These are phyloP conservation scores for Passer montanus DNA, from an alignment of 2,113 vertebrate genomes.

Conservation along the genomic window DNA sequence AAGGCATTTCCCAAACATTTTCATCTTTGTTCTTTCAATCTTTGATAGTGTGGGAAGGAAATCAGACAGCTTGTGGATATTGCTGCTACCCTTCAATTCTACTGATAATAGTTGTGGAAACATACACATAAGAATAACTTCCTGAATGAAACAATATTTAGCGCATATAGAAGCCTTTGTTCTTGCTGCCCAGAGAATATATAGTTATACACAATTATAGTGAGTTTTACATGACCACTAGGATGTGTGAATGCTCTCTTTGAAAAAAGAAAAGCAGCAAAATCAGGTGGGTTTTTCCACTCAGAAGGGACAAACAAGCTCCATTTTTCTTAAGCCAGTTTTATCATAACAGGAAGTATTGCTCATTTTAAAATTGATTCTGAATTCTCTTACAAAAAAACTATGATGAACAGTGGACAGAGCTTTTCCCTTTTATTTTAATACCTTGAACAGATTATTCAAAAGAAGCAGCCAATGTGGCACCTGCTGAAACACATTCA, in stretches of 20 bases:
- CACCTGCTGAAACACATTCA: neutral
- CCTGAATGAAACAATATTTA: constrained; percentile 78
- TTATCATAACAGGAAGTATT: constrained; percentile 57
- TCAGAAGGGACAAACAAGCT: neutral
- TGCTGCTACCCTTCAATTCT: constrained; percentile 69
- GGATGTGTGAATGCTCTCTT: neutral
- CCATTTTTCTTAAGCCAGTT: constrained; percentile 16
- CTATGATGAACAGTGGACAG: neutral
- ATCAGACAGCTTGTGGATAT: constrained; percentile 77
- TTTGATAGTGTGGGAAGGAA: constrained; percentile 78
- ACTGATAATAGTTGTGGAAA: constrained; percentile 84
- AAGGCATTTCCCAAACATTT: constrained; percentile 76
- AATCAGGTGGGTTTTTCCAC: neutral
- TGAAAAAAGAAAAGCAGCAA: neutral
- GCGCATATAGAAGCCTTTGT: constrained; percentile 39
- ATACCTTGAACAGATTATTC: neutral
- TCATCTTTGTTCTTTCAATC: constrained; percentile 81
- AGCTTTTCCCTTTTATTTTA: neutral
- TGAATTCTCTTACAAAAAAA: neutral
- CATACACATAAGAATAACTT: constrained; percentile 83
- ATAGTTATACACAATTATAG: neutral
- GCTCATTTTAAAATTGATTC: constrained; percentile 17
- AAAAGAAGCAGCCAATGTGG: neutral
- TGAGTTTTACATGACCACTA: neutral
- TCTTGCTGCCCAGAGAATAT: neutral